These are phyloP conservation scores for Brachyistius frenatus DNA, from an alignment of 2,113 vertebrate genomes.

Conservation along the genomic window DNA sequence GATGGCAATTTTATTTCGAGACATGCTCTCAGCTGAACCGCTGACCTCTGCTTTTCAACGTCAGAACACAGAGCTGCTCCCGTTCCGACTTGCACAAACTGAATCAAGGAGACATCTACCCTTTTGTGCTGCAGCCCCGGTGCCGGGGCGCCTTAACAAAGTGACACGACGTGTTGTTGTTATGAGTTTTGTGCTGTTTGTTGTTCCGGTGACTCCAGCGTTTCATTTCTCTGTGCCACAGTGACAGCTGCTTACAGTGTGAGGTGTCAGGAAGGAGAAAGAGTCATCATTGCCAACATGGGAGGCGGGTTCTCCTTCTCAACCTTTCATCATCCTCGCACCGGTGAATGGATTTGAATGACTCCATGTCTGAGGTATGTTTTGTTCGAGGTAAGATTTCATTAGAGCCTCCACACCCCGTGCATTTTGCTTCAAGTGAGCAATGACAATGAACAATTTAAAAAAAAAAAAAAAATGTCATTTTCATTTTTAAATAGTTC, in stretches of 20 bases:
- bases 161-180: not conserved
- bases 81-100: not conserved
- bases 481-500: not conserved
- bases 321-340: slow-evolving; percentile 37
- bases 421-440: not conserved
- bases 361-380: slow-evolving; percentile 14
- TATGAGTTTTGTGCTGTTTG: slow-evolving; percentile 25
- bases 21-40: slow-evolving; percentile 15
- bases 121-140: slow-evolving; percentile 1
- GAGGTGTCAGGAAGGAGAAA: slow-evolving; percentile 8
- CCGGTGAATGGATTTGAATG: slow-evolving; percentile 26
- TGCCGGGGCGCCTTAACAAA: slow-evolving; percentile 2
- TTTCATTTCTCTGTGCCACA: slow-evolving; percentile 20
- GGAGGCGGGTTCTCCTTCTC: slow-evolving; percentile 10
- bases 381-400: slow-evolving; percentile 21
- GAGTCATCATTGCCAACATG: slow-evolving; percentile 18
- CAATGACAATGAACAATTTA: no score
- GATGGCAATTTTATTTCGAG: slow-evolving; percentile 15
- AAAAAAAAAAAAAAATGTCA: no score
- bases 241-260: slow-evolving; percentile 23
- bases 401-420: not conserved
- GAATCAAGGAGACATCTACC: slow-evolving; percentile 4
- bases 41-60: slow-evolving; percentile 36
- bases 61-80: not conserved
- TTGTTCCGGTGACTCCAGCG: not conserved